A percentile compares a stretch with the other conserved stretches of the same genome.
Evolutionary conservation across 2,797 vertebrate species (phyloP).

Genomic region (Siniperca obscura): DNA sequence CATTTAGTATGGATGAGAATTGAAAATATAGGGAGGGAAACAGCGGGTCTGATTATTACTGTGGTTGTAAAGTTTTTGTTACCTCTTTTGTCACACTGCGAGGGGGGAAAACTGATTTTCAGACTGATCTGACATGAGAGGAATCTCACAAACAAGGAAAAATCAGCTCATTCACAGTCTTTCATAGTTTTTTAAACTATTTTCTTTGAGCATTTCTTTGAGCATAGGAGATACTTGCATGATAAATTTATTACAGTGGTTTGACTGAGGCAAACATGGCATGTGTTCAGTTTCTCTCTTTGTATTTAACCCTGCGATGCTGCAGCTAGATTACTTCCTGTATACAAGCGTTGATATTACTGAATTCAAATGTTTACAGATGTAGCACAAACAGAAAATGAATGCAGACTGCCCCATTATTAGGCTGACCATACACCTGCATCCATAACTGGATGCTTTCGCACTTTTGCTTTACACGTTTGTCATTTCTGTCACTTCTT

Average conservation of each 20-base stretch:
- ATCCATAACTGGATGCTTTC: conserved; percentile 8
- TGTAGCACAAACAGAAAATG: conserved; percentile 25
- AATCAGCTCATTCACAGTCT: neutral
- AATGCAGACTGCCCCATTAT: conserved; percentile 51
- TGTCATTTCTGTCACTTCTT: conserved; percentile 31
- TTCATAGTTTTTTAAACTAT: neutral
- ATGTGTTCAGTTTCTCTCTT: neutral
- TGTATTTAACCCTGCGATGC: neutral
- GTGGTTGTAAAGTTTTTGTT: neutral
- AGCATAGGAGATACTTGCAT: no score
- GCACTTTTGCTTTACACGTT: neutral
- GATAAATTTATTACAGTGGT: neutral
- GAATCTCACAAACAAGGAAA: neutral
- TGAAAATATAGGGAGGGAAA: neutral
- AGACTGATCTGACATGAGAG: neutral
- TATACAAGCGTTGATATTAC: conserved; percentile 20
- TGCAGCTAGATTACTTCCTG: conserved; percentile 22
- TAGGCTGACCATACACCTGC: conserved; percentile 35
- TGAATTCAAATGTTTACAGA: conserved; percentile 50
- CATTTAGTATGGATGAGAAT: neutral
- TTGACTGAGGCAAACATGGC: neutral
- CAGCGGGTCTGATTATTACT: neutral
- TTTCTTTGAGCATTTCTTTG: neutral
- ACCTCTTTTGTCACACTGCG: neutral
- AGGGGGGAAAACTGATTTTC: neutral